These are phyloP conservation scores for Esox lucius DNA, from an alignment of 2,797 vertebrate genomes.

Conservation along the genomic window DNA sequence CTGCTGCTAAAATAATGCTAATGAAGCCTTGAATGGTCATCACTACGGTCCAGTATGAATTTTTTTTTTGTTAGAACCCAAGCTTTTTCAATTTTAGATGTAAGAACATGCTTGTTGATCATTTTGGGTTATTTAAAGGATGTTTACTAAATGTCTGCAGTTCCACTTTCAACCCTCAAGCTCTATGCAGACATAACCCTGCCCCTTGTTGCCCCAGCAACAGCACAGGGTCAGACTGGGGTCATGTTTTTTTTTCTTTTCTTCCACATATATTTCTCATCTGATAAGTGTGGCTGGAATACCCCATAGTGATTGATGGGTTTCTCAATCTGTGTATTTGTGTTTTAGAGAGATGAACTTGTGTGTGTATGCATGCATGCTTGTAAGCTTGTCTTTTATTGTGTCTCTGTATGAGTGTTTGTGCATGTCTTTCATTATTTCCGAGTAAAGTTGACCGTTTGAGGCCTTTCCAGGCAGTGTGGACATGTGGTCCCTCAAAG, in stretches of 20 bases:
- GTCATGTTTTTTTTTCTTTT: slow-evolving; percentile 21
- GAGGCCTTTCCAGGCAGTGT: neutral
- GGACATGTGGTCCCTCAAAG: neutral
- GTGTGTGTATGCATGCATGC: neutral
- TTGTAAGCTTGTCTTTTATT: slow-evolving; percentile 1
- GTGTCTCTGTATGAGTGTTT: slow-evolving; percentile 5
- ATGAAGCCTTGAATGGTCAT: too few species aligned
- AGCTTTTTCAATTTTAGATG: too few species aligned
- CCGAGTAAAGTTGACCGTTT: slow-evolving; percentile 7
- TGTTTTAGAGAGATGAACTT: neutral
- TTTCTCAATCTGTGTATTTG: neutral
- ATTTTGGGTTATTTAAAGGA: too few species aligned
- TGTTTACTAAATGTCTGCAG: too few species aligned
- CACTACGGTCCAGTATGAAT: too few species aligned
- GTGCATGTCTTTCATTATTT: neutral
- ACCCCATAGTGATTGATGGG: slow-evolving; percentile 29
- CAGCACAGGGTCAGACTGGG: slow-evolving; percentile 26
- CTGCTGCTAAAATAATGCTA: too few species aligned
- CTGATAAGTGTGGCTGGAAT: slow-evolving; percentile 38
- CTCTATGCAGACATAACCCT: neutral
- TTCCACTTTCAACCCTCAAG: slow-evolving; percentile 22
- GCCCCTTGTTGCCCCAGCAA: slow-evolving; percentile 12
- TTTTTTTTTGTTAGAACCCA: too few species aligned
- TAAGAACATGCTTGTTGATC: too few species aligned
- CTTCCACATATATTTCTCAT: slow-evolving; percentile 34